Base-by-base conservation (phyloP, 1,140 invertebrate genomes). In the Zaprionus lachaisei region DNA sequence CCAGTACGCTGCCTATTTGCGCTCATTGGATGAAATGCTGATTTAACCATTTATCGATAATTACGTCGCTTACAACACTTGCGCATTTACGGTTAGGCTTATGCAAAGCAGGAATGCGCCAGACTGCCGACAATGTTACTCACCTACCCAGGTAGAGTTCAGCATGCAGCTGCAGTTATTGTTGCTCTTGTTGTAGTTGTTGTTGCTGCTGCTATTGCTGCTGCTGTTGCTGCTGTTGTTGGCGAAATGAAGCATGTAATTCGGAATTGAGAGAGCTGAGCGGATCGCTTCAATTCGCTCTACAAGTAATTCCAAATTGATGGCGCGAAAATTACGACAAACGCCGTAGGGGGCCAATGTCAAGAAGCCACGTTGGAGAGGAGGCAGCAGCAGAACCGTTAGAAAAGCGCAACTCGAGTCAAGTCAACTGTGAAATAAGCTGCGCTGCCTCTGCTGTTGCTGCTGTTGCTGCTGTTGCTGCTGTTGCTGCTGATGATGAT, bases 301-400 rank as follows among this genome's bases (percentile, higher is more conserved):
- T 77, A 73, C 77, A 79, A 83, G 84, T 87, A 89, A 89, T 87
- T 83, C 66, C 65, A 65, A 83, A 87, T 87, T 89, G 83, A 87
- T 87, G 83, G 84, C 83, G 84, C 83, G 85, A 89, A 89, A 89
- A 87, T 89, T 87, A 87, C 84, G 81, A 83, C 81, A 84, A 84
- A 70, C 79, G 83, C 83, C 68, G 47, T 4, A 24, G 49, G 66
- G 58, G 83, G 73, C 77, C 70, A 78, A 75, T 75, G 74, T 84
- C 79, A 89, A 78, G 84, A 83, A 83, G 83, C 60, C 70, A 75
- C 47, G 61, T 58, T 72, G 61, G 37, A 12, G 37, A 5, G 37
- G 3, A 4, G 37, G 14, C 72, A 49, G 67, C 63, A 44, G 55
- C 26, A 65, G 67, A 83, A 87, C 83, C 78, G 84, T 87, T 87